Evolutionary conservation across 2,113 vertebrate species (phyloP).

Genomic region (Arenaria interpres): DNA sequence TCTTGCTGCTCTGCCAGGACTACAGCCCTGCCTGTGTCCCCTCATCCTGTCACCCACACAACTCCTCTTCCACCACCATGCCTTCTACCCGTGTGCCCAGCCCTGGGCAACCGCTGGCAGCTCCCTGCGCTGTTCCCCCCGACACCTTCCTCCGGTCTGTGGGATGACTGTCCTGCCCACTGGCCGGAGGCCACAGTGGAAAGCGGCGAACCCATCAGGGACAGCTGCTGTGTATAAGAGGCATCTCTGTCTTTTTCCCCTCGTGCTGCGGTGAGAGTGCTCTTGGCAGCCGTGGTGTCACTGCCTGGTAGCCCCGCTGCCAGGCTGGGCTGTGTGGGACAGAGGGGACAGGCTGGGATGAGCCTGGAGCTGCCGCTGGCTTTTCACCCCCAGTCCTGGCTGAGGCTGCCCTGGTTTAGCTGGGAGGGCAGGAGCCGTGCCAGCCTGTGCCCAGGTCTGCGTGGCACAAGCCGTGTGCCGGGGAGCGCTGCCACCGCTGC

Average conservation of each 20-base stretch:
- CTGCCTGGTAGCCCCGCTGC: background rate
- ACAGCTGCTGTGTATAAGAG: background rate
- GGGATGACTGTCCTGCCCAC: background rate
- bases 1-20: background rate
- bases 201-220: background rate
- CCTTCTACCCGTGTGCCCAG: background rate
- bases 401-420: background rate
- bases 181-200: rapidly evolving
- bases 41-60: background rate
- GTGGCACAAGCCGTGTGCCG: background rate
- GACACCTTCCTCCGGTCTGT: rapidly evolving
- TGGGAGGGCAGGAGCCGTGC: background rate
- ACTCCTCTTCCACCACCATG: background rate
- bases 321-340: background rate
- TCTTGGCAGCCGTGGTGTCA: rapidly evolving
- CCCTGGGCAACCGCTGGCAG: background rate
- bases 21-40: background rate
- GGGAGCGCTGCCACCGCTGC: background rate
- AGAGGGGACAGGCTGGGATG: background rate
- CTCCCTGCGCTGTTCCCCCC: background rate
- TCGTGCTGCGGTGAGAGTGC: background rate
- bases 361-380: background rate
- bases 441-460: background rate
- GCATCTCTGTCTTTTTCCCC: background rate
- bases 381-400: background rate